Percentiles rank a stretch among this genome's conserved stretches.
These are phyloP conservation scores for Lutjanus erythropterus DNA, from an alignment of 2,113 vertebrate species.

Conservation along the genomic window DNA sequence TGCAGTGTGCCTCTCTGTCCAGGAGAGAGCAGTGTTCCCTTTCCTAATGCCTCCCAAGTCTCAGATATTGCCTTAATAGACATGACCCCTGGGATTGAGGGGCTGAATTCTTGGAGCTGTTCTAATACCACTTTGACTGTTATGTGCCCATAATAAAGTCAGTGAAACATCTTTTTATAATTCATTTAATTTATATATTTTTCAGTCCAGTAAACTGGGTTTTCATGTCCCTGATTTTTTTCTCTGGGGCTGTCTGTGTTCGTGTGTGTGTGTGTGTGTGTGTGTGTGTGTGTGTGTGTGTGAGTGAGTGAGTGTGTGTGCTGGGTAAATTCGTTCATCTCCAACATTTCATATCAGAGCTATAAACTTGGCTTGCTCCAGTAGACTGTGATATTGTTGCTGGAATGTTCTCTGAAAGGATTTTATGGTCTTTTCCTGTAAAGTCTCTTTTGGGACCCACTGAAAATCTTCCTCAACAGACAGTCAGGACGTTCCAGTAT, in stretches of 20 bases:
- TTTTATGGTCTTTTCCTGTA: slow-evolving; percentile 73
- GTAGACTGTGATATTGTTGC: slow-evolving; percentile 69
- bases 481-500: slow-evolving; percentile 34
- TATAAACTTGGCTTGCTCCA: slow-evolving; percentile 62
- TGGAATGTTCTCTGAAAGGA: slow-evolving; percentile 64
- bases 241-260: neutral
- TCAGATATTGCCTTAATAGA: slow-evolving; percentile 15
- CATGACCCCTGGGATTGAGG: neutral
- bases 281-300: neutral
- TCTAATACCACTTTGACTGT: slow-evolving; percentile 16
- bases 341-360: slow-evolving; percentile 52
- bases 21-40: slow-evolving; percentile 44
- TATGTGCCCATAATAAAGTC: slow-evolving; percentile 37
- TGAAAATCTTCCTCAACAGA: slow-evolving; percentile 55
- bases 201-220: slow-evolving; percentile 36
- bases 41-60: neutral
- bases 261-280: neutral
- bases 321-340: slow-evolving; percentile 32
- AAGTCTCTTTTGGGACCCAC: slow-evolving; percentile 65
- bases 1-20: slow-evolving; percentile 30
- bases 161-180: slow-evolving; percentile 33
- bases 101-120: slow-evolving; percentile 15
- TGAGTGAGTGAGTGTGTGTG: slow-evolving; percentile 1
- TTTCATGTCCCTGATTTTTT: slow-evolving; percentile 27
- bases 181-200: slow-evolving; percentile 46